A percentile compares a stretch with the other conserved stretches of the same genome.
These are phyloP conservation scores for Eurosta solidaginis DNA, from an alignment of 1,140 invertebrate genomes.

Conservation along the genomic window DNA sequence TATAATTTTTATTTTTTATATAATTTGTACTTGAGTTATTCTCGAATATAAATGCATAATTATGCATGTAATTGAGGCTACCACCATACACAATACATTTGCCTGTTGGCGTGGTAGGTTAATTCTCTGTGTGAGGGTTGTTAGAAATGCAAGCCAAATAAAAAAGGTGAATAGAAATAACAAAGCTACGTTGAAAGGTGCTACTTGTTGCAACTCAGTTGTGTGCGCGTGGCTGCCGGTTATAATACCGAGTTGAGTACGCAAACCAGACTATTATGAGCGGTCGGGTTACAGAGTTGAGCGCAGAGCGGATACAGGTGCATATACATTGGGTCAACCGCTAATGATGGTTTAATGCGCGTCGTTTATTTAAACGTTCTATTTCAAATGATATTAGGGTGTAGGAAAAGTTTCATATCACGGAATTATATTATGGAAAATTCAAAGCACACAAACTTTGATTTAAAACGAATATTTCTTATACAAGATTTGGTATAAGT, in stretches of 20 bases:
- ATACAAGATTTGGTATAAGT: too few relatives aligned
- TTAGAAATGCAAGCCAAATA: background rate
- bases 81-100: background rate
- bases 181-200: background rate
- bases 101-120: background rate
- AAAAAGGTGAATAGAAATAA: background rate
- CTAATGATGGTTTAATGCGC: slow-evolving; percentile 4
- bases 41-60: background rate
- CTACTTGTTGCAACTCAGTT: slow-evolving; percentile 9
- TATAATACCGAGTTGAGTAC: background rate
- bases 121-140: background rate
- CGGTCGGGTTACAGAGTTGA: background rate
- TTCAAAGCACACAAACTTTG: too few relatives aligned
- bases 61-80: background rate
- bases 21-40: background rate
- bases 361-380: background rate
- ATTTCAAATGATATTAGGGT: background rate
- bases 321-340: background rate
- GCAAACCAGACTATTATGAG: background rate
- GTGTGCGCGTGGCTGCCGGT: background rate
- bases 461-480: too few relatives aligned
- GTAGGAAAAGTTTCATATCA: background rate
- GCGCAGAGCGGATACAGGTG: slow-evolving; percentile 16
- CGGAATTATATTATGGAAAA: too few relatives aligned
- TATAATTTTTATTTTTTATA: background rate